These are phyloP conservation scores for Rhopalosiphum padi DNA, from an alignment of 1,140 invertebrate species.

Conservation along the genomic window DNA sequence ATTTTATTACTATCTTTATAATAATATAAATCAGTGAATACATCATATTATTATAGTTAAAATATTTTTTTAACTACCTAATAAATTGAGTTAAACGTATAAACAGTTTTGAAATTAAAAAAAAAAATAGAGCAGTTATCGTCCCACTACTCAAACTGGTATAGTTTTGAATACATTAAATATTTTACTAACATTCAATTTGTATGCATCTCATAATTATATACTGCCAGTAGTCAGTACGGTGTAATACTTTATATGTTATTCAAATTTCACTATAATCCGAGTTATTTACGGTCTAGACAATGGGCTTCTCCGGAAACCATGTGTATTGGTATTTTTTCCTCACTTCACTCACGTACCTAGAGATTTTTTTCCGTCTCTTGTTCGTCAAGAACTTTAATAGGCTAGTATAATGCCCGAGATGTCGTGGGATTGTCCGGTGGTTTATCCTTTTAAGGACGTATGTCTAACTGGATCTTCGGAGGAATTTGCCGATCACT, in stretches of 20 bases:
- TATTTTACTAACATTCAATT: background rate
- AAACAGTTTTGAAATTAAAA: background rate
- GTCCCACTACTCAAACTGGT: background rate
- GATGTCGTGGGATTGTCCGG: slow-evolving; percentile 51
- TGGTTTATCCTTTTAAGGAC: slow-evolving; percentile 55
- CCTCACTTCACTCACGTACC: slow-evolving; percentile 8
- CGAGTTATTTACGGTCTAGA: slow-evolving; percentile 28
- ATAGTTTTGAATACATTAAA: background rate
- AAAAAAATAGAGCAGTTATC: background rate
- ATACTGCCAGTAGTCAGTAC: background rate
- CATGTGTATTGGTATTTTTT: slow-evolving; percentile 13
- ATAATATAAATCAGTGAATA: background rate
- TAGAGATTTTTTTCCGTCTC: slow-evolving; percentile 38
- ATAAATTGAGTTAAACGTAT: background rate
- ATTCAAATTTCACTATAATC: slow-evolving; percentile 3
- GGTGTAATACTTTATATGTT: background rate
- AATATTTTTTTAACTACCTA: background rate
- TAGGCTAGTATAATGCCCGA: slow-evolving; percentile 15
- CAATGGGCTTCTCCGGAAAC: slow-evolving; percentile 33
- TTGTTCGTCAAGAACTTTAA: slow-evolving; percentile 50
- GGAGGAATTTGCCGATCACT: slow-evolving; percentile 42
- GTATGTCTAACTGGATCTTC: slow-evolving; percentile 40
- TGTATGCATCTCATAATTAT: background rate
- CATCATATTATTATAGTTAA: background rate
- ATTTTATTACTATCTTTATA: background rate